These are phyloP conservation scores for Mesaphorura yosii DNA, from an alignment of 1,140 invertebrate species.

Conservation along the genomic window DNA sequence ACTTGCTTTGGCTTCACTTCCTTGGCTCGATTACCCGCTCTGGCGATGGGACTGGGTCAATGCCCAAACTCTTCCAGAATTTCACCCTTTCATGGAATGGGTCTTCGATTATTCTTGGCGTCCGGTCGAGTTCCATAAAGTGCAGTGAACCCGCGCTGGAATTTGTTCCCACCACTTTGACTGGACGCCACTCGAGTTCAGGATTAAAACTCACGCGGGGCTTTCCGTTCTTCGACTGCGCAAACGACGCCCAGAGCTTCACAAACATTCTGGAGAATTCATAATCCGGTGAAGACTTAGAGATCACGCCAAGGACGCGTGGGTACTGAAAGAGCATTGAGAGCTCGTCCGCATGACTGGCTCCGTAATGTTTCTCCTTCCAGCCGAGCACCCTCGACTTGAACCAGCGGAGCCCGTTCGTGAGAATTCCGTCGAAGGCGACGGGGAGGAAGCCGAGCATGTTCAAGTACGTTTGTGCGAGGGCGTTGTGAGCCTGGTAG, in stretches of 20 bases:
- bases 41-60: too few species aligned
- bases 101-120: not conserved
- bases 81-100: not conserved
- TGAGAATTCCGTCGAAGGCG: not conserved
- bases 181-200: not conserved
- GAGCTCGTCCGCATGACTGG: not conserved
- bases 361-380: not conserved
- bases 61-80: conserved; percentile 1
- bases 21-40: too few species aligned
- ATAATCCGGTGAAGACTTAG: not conserved
- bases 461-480: conserved; percentile 1
- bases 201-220: not conserved
- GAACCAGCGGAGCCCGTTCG: not conserved
- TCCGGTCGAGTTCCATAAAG: not conserved
- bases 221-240: not conserved
- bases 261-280: conserved; percentile 2
- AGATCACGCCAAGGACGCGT: not conserved
- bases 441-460: not conserved
- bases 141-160: not conserved
- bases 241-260: not conserved
- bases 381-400: not conserved
- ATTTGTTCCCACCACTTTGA: too few species aligned
- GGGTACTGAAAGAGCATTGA: conserved; percentile 4
- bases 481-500: not conserved
- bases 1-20: too few species aligned